Percentiles rank a stretch among this genome's conserved stretches.
Conservation (phyloP, 2,797 vertebrate genomes). For the Harpagifer antarcticus region DNA sequence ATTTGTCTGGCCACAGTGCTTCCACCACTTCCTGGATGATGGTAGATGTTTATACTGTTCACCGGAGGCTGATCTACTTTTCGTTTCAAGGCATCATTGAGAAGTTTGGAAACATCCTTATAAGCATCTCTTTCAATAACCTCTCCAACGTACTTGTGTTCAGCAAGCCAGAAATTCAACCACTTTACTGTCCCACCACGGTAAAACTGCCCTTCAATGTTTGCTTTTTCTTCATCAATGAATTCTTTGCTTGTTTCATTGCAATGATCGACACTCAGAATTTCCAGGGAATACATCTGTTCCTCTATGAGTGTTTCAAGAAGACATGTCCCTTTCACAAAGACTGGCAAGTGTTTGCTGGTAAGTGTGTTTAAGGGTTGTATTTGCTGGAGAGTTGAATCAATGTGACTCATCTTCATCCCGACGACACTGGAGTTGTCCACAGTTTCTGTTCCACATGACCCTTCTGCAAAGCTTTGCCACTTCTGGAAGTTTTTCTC, state of each 20-base stretch:
- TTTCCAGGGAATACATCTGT: slow-evolving; percentile 85
- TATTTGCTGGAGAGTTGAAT: slow-evolving; percentile 83
- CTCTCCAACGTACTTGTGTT: slow-evolving; percentile 69
- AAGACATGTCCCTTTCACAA: slow-evolving; percentile 75
- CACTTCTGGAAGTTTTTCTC: slow-evolving; percentile 82
- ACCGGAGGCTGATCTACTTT: slow-evolving; percentile 68
- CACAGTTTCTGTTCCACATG: slow-evolving; percentile 78
- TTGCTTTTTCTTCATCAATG: slow-evolving; percentile 71
- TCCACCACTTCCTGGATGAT: slow-evolving; percentile 91
- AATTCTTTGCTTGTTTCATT: slow-evolving; percentile 75
- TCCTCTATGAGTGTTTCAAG: slow-evolving; percentile 83
- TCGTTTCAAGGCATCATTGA: slow-evolving; percentile 64
- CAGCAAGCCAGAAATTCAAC: slow-evolving; percentile 83
- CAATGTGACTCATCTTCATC: slow-evolving; percentile 87
- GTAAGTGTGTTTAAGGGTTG: slow-evolving; percentile 66
- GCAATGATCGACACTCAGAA: slow-evolving; percentile 85
- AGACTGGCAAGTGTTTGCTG: slow-evolving; percentile 80
- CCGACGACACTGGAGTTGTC: slow-evolving; percentile 83
- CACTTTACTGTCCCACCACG: slow-evolving; percentile 80
- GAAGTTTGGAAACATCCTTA: slow-evolving; percentile 64
- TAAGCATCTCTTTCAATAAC: slow-evolving; percentile 83
- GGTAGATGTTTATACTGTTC: slow-evolving; percentile 85
- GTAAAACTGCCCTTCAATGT: slow-evolving; percentile 85
- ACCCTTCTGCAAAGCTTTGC: slow-evolving; percentile 83
- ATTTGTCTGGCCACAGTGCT: slow-evolving; percentile 90